phyloP scores from a whole-genome alignment of 2,113 vertebrate genomes.

The Pithys albifrons region DNA sequence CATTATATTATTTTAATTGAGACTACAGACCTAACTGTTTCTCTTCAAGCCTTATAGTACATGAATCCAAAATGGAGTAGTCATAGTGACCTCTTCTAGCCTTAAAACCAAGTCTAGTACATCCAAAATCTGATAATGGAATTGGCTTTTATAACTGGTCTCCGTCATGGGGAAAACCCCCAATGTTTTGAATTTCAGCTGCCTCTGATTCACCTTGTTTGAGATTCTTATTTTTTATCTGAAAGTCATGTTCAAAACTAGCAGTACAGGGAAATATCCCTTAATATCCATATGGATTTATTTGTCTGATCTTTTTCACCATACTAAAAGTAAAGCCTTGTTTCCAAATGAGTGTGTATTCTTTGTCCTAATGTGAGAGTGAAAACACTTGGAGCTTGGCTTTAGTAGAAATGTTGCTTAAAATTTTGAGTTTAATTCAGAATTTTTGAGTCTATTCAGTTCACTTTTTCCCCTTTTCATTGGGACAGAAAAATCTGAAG shows the following conservation, averaged over 20 bases:
- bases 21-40: neutral
- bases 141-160: neutral
- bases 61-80: neutral
- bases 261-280: neutral
- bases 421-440: neutral
- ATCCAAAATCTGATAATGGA: neutral
- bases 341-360: neutral
- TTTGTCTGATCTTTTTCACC: neutral
- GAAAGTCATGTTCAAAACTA: neutral
- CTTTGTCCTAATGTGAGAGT: neutral
- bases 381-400: neutral
- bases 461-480: neutral
- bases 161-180: neutral
- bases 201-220: neutral
- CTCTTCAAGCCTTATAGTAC: neutral
- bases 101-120: neutral
- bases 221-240: neutral
- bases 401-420: neutral
- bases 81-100: neutral
- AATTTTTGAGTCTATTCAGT: neutral
- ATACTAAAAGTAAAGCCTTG: neutral
- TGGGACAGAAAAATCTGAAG: neutral
- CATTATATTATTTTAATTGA: neutral
- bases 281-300: neutral
- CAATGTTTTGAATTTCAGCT: neutral